phyloP scores from a whole-genome alignment of 2,888 invertebrate species.

The Sesamia inferens region DNA sequence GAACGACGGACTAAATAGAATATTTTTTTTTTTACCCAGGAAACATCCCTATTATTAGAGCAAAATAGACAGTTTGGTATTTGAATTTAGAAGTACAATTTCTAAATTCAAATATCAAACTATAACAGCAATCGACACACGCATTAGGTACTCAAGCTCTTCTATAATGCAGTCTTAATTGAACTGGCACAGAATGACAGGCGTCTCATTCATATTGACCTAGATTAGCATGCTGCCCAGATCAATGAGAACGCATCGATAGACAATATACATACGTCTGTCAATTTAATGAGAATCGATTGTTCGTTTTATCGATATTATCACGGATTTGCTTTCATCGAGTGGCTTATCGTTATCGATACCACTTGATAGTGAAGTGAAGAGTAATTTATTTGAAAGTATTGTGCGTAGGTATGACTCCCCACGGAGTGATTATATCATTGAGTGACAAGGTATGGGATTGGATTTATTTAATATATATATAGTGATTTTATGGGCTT shows the following conservation, averaged over 20 bases:
- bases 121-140: background rate
- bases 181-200: constrained; percentile 22
- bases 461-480: background rate
- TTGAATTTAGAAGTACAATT: background rate
- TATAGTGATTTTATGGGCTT: background rate
- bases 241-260: constrained; percentile 31
- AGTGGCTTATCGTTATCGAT: constrained; percentile 48
- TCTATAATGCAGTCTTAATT: constrained; percentile 9
- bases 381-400: constrained; percentile 5
- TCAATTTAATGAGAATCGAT: constrained; percentile 52
- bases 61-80: too few species aligned
- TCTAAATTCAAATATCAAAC: constrained; percentile 18
- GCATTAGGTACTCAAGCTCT: background rate
- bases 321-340: constrained; percentile 36
- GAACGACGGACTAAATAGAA: too few species aligned
- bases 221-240: constrained; percentile 15
- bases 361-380: constrained; percentile 26
- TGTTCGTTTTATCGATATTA: constrained; percentile 49
- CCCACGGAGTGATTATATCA: background rate
- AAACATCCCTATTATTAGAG: too few species aligned
- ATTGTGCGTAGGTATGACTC: background rate
- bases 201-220: constrained; percentile 45
- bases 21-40: too few species aligned
- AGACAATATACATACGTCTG: constrained; percentile 39
- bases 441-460: background rate